Evolutionary conservation across 2,888 invertebrate genomes (phyloP), one percentile per base, ranked within the genome.

Genomic region (Plusia festucae): DNA sequence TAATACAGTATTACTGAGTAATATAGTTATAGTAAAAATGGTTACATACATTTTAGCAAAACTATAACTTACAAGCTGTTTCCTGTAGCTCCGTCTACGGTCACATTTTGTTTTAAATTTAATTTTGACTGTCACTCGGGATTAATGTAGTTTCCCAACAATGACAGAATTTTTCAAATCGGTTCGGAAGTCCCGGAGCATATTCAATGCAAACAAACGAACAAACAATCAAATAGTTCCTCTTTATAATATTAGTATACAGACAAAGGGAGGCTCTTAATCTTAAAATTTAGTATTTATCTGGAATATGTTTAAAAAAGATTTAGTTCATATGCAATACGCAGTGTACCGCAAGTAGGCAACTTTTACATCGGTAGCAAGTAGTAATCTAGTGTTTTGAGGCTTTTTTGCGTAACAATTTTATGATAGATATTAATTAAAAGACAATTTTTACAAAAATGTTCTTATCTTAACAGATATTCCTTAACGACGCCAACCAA

Each of bases 351-450:
- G 58, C 57, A 44, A 34, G 73, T 72, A 70, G 60, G 69, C 56
- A 70, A 71, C 34, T 53, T 65, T 60, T 81, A 62, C 64, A 71
- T 66, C 67, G 67, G 80, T 90, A 90, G 86, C 72, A 73, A 70
- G 76, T 91, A 90, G 85, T 85, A 9, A 85, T 81, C 85, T 90
- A 90, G 90, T 88, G 87, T 88, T 87, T 90, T 66, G 92, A 93
- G 91, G 93, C 92, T 93, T 92, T n/a, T 90, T 89, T 84, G 68
- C 79, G 65, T 86, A 85, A 79, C 73, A 81, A 84, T 86, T 85
- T 81, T 81, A 83, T 84, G 70, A 84, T 81, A 77, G 71, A 82
- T 81, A 82, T 81, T 77, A 78, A n/a, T n/a, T n/a, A 85, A 90
- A 89, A 91, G 85, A 90, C 88, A 88, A 81, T 69, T 77, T 83